Evolutionary conservation across 2,113 vertebrate genomes (phyloP).

Genomic region (Microcebus jonahi): DNA sequence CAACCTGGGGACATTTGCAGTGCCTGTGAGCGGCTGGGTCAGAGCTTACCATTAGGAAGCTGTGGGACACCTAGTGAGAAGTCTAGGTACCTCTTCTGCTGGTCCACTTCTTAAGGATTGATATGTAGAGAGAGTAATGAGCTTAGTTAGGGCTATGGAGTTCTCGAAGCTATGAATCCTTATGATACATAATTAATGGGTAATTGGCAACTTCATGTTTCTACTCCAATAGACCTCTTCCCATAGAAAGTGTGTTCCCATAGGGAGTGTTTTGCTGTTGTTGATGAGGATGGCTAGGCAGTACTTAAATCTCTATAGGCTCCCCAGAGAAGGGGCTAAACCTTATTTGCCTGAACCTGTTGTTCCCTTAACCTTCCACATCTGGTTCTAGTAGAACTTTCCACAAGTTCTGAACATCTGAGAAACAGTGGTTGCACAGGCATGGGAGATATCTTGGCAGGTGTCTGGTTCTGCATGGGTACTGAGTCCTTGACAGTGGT

Average conservation of each 20-base stretch:
- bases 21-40: not conserved
- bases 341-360: not conserved
- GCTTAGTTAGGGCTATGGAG: not conserved
- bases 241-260: not conserved
- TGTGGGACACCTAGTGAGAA: not conserved
- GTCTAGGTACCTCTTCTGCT: not conserved
- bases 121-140: not conserved
- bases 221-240: not conserved
- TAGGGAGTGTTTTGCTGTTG: not conserved
- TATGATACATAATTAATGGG: not conserved
- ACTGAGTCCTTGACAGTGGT: slow-evolving; percentile 48
- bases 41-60: not conserved
- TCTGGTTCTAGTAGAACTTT: slow-evolving; percentile 56
- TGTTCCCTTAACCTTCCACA: slow-evolving; percentile 8
- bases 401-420: slow-evolving; percentile 50
- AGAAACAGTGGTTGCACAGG: not conserved
- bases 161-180: not conserved
- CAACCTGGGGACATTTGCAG: not conserved
- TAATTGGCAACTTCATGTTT: slow-evolving; percentile 3
- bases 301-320: not conserved
- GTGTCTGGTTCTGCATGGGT: slow-evolving; percentile 60
- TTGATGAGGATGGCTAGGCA: not conserved
- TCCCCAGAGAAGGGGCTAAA: not conserved
- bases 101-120: slow-evolving; percentile 6
- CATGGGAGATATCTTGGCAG: slow-evolving; percentile 29